Evolutionary conservation across 1,140 invertebrate species (phyloP).

Genomic region (Drosophila arizonae): DNA sequence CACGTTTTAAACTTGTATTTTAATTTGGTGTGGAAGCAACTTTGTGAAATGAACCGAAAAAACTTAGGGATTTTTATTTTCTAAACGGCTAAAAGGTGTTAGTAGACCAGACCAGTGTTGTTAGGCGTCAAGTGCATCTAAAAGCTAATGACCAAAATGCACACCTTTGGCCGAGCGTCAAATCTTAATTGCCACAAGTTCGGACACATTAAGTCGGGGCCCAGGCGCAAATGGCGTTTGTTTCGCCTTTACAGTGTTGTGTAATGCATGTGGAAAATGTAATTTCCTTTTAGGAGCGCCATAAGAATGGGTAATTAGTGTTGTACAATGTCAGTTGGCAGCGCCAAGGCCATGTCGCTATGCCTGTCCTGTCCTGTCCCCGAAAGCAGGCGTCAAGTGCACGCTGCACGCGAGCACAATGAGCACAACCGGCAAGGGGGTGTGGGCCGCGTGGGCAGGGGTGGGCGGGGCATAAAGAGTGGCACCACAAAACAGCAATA

Average conservation of each 20-base stretch:
- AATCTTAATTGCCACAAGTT: too few relatives aligned
- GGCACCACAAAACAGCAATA: slow-evolving; percentile 30
- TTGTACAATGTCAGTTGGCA: slow-evolving; percentile 30
- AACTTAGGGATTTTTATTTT: too few relatives aligned
- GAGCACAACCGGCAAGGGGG: not conserved
- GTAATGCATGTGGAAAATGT: not conserved
- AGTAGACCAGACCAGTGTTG: too few relatives aligned
- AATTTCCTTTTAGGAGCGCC: slow-evolving; percentile 3
- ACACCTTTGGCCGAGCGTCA: too few relatives aligned
- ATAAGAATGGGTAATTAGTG: slow-evolving; percentile 40
- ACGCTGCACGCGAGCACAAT: not conserved
- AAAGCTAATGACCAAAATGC: too few relatives aligned
- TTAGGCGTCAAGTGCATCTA: too few relatives aligned
- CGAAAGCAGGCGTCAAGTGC: slow-evolving; percentile 20
- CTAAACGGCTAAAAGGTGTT: too few relatives aligned
- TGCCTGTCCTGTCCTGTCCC: slow-evolving; percentile 13
- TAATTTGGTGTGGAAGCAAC: too few relatives aligned
- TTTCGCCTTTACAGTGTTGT: slow-evolving; percentile 5
- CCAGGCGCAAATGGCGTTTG: not conserved
- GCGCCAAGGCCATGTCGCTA: slow-evolving; percentile 16
- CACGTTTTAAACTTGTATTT: not conserved
- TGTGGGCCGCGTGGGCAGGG: not conserved
- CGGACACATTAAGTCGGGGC: not conserved
- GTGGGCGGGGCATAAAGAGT: not conserved
- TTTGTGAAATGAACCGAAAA: too few relatives aligned